Evolutionary conservation across 1,140 invertebrate species (phyloP).

Genomic region (Melitaea cinxia): DNA sequence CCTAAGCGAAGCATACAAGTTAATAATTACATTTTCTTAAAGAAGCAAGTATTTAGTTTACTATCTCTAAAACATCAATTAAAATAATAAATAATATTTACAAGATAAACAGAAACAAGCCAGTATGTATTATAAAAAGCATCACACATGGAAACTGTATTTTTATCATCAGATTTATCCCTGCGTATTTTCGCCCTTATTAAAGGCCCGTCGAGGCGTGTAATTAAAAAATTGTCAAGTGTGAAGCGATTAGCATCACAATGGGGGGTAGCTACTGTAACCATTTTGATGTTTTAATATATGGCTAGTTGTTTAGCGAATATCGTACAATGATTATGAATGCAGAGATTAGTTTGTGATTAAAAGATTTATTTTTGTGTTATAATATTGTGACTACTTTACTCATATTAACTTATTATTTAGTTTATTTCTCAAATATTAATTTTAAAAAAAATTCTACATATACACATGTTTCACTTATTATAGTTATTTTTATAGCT

Average conservation of each 20-base stretch:
- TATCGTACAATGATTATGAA: not conserved
- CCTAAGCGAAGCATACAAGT: too few relatives aligned
- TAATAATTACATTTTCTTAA: too few relatives aligned
- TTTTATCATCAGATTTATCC: slow-evolving; percentile 25
- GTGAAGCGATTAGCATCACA: slow-evolving; percentile 60
- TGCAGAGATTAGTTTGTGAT: not conserved
- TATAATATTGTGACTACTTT: too few relatives aligned
- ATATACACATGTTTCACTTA: too few relatives aligned
- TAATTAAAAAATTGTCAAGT: slow-evolving; percentile 74
- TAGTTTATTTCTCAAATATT: too few relatives aligned
- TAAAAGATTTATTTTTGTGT: not conserved
- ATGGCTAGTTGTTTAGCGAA: not conserved
- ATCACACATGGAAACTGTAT: not conserved
- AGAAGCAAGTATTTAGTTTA: too few relatives aligned
- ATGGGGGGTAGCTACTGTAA: slow-evolving; percentile 55
- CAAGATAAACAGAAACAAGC: too few relatives aligned
- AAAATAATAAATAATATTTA: too few relatives aligned
- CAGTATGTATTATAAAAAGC: not conserved
- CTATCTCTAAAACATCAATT: too few relatives aligned
- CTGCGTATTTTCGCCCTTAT: slow-evolving; percentile 65
- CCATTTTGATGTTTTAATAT: slow-evolving; percentile 25
- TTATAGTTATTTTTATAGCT: too few relatives aligned
- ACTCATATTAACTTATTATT: too few relatives aligned
- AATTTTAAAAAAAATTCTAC: too few relatives aligned
- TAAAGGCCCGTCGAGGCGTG: slow-evolving; percentile 60